Percentiles rank a stretch among this genome's conserved stretches.
Evolutionary conservation across 2,113 vertebrate species (phyloP).

Genomic region (Aptenodytes forsteri): DNA sequence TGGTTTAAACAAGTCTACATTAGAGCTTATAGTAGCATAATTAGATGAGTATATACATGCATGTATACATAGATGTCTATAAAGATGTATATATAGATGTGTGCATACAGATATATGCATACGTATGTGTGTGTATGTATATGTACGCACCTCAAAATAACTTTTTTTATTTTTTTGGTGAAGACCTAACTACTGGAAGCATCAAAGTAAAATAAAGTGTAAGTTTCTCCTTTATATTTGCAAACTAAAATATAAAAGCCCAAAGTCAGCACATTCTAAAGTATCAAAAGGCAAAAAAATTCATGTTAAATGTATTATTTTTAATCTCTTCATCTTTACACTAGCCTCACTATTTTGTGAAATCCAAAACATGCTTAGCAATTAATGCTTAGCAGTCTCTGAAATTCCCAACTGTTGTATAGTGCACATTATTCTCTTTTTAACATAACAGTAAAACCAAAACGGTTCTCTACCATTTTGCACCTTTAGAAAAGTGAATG

Average conservation of each 20-base stretch:
- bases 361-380: not conserved
- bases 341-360: not conserved
- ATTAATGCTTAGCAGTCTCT: not conserved
- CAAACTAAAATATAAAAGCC: not conserved
- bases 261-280: not conserved
- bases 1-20: not conserved
- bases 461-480: not conserved
- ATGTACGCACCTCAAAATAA: not conserved
- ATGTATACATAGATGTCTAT: not conserved
- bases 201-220: not conserved
- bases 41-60: not conserved
- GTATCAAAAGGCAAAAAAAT: not conserved
- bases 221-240: not conserved
- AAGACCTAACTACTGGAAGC: not conserved
- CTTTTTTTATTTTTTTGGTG: not conserved
- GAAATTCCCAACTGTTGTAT: not conserved
- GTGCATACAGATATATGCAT: not conserved
- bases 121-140: not conserved
- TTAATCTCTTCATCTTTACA: not conserved
- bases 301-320: not conserved
- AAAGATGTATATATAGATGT: not conserved
- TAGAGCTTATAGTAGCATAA: not conserved
- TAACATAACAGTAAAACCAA: not conserved
- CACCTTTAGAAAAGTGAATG: not conserved
- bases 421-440: not conserved